Conservation (phyloP, 2,113 vertebrate genomes). For the Silurus meridionalis region DNA sequence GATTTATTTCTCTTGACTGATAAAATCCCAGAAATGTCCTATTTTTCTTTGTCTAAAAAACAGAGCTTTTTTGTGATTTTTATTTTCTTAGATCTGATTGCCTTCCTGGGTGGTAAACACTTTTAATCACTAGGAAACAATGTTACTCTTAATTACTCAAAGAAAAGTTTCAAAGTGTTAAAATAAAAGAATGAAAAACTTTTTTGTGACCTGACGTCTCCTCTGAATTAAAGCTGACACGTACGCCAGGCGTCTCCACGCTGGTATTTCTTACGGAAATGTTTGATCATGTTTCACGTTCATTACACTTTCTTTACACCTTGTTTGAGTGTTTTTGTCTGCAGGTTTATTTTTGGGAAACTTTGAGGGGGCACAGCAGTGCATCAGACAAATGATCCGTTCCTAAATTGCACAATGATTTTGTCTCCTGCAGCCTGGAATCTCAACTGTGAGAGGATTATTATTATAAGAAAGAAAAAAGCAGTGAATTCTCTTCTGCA, state of each 20-base stretch:
- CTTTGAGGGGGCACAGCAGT: constrained; percentile 11
- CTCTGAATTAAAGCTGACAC: background rate
- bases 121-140: background rate
- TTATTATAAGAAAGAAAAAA: background rate
- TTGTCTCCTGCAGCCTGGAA: constrained; percentile 12
- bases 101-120: background rate
- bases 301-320: background rate
- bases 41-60: background rate
- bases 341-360: constrained; percentile 31
- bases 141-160: background rate
- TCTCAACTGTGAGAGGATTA: constrained; percentile 25
- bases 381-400: constrained; percentile 41
- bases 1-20: background rate
- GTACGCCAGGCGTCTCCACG: background rate
- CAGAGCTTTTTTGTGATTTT: background rate
- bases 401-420: constrained; percentile 27
- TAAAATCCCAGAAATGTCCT: background rate
- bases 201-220: background rate
- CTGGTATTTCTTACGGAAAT: background rate
- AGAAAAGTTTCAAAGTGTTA: background rate
- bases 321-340: background rate
- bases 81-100: background rate
- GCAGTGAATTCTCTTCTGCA: background rate
- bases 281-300: background rate
- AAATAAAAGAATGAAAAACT: background rate